A percentile compares a stretch with the other conserved stretches of the same genome.
Evolutionary conservation across 2,888 invertebrate genomes (phyloP).

Genomic region (Chirona hameri): DNA sequence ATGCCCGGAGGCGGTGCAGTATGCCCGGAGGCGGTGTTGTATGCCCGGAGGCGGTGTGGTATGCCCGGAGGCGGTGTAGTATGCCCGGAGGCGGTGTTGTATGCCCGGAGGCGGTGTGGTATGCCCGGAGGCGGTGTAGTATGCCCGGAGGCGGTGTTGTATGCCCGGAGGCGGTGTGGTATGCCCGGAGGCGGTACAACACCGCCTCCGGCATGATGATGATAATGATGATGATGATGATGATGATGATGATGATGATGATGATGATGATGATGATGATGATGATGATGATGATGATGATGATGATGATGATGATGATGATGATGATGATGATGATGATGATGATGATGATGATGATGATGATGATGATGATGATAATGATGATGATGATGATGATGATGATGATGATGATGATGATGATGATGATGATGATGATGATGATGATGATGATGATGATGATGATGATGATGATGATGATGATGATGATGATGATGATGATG

Average conservation of each 20-base stretch:
- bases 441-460: constrained; percentile 22
- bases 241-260: constrained; percentile 10
- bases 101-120: too few relatives aligned
- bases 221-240: constrained; percentile 10
- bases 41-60: too few relatives aligned
- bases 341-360: constrained; percentile 22
- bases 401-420: constrained; percentile 22
- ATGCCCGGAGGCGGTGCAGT: too few relatives aligned
- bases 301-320: constrained; percentile 22
- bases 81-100: too few relatives aligned
- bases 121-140: too few relatives aligned
- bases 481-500: too few relatives aligned
- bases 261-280: constrained; percentile 22
- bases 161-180: too few relatives aligned
- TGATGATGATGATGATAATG: constrained; percentile 22
- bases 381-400: constrained; percentile 22
- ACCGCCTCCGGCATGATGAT: too few relatives aligned
- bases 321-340: constrained; percentile 22
- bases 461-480: constrained; percentile 22
- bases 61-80: too few relatives aligned
- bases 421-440: constrained; percentile 22
- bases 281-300: constrained; percentile 22
- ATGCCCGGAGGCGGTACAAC: too few relatives aligned
- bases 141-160: too few relatives aligned
- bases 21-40: too few relatives aligned